These are phyloP conservation scores for Drymodes brunneopygia DNA, from an alignment of 2,113 vertebrate genomes.

Conservation along the genomic window DNA sequence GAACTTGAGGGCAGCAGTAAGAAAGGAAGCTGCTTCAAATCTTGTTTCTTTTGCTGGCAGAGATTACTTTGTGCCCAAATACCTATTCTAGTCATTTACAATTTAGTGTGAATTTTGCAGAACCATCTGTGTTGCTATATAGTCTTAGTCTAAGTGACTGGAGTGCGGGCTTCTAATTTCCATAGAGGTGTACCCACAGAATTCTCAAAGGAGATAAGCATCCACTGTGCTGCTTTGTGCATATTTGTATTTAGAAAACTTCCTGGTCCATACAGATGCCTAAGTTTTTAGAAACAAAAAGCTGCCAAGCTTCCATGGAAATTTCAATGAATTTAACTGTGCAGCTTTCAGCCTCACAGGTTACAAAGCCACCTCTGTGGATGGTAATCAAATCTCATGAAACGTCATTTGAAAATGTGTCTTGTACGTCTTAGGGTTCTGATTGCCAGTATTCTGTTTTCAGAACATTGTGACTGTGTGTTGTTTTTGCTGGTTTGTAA, in stretches of 20 bases:
- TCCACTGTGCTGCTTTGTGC: background rate
- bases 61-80: background rate
- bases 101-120: background rate
- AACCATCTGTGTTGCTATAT: background rate
- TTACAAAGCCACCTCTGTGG: background rate
- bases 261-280: background rate
- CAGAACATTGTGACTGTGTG: background rate
- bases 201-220: background rate
- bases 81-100: background rate
- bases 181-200: background rate
- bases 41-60: background rate
- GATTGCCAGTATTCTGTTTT: background rate
- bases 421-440: background rate
- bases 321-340: background rate
- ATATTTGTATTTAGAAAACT: background rate
- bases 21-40: background rate
- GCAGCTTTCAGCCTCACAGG: background rate
- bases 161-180: background rate
- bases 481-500: background rate
- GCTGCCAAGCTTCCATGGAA: background rate
- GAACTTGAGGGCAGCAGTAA: background rate
- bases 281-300: background rate
- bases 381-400: rapidly evolving
- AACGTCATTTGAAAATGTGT: background rate
- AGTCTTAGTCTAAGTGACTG: background rate